phyloP scores from a whole-genome alignment of 2,113 vertebrate species.

The Silurus asotus region DNA sequence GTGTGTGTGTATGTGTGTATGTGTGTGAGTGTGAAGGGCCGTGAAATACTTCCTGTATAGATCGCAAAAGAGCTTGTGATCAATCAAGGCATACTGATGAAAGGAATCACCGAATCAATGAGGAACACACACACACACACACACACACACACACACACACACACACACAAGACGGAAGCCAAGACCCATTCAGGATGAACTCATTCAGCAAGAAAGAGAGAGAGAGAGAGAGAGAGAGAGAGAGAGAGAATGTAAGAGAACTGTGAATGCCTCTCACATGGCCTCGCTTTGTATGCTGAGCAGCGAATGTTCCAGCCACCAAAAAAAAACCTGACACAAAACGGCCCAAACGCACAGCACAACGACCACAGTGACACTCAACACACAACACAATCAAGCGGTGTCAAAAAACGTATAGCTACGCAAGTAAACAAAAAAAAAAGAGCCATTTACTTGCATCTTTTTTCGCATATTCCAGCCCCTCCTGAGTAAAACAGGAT shows the following conservation, averaged over 20 bases:
- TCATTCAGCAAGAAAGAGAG: slow-evolving; percentile 23
- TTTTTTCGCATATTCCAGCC: too few species aligned
- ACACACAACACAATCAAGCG: slow-evolving; percentile 8
- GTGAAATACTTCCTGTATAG: slow-evolving; percentile 42
- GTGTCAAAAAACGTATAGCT: neutral
- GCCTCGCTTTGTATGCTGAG: slow-evolving; percentile 39
- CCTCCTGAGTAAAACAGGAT: too few species aligned
- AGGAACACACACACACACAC: slow-evolving; percentile 23
- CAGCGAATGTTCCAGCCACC: slow-evolving; percentile 34
- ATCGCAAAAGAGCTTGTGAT: slow-evolving; percentile 25
- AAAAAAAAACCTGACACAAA: slow-evolving; percentile 7
- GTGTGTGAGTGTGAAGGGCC: too few species aligned
- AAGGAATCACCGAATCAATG: slow-evolving; percentile 46
- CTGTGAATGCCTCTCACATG: slow-evolving; percentile 42
- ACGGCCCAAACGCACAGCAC: slow-evolving; percentile 12
- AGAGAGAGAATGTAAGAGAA: slow-evolving; percentile 12
- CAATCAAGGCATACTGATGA: slow-evolving; percentile 39
- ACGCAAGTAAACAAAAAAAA: neutral
- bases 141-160: slow-evolving; percentile 42
- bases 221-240: slow-evolving; percentile 23
- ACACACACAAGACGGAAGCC: slow-evolving; percentile 18
- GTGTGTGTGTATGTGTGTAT: too few species aligned
- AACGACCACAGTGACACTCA: slow-evolving; percentile 9
- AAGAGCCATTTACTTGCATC: too few species aligned
- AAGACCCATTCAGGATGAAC: slow-evolving; percentile 20